Conservation (phyloP, 2,113 vertebrate species). For the Eptatretus burgeri region DNA sequence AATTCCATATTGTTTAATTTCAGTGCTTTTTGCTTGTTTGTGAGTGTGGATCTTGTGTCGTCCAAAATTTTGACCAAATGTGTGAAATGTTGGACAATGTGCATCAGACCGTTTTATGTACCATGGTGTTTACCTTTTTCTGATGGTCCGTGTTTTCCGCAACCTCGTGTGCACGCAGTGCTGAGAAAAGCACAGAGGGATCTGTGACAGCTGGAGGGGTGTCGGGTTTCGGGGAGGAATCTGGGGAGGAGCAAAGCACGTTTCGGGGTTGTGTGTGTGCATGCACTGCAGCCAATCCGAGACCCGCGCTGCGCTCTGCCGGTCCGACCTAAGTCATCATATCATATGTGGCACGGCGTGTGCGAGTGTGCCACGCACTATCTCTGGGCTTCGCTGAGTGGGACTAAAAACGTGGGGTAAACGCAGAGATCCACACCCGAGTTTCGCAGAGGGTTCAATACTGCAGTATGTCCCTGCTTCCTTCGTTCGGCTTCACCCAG, state of each 20-base stretch:
- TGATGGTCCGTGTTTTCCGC: too few species aligned
- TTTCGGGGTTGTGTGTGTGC: not conserved
- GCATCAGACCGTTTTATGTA: too few species aligned
- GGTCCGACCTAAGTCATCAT: not conserved
- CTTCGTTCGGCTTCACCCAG: slow-evolving; percentile 17
- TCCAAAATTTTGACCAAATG: too few species aligned
- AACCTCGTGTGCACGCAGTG: too few species aligned
- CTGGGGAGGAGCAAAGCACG: not conserved
- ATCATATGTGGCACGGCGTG: not conserved
- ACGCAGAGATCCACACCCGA: not conserved
- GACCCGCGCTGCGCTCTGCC: not conserved
- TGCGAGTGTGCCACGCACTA: not conserved
- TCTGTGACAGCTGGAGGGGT: slow-evolving; percentile 1
- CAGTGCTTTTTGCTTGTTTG: too few species aligned
- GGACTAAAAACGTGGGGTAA: not conserved
- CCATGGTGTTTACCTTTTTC: too few species aligned
- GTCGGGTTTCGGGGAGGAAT: slow-evolving; percentile 2
- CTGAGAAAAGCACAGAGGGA: too few species aligned
- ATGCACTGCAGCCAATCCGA: not conserved
- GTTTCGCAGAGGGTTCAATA: not conserved
- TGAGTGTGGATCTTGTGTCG: too few species aligned
- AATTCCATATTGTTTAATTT: too few species aligned
- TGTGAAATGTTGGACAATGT: too few species aligned
- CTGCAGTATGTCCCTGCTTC: not conserved
- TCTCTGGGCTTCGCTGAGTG: not conserved